Percentiles rank a stretch among this genome's conserved stretches.
phyloP scores from a whole-genome alignment of 2,113 vertebrate genomes.

The Acanthochromis polyacanthus region DNA sequence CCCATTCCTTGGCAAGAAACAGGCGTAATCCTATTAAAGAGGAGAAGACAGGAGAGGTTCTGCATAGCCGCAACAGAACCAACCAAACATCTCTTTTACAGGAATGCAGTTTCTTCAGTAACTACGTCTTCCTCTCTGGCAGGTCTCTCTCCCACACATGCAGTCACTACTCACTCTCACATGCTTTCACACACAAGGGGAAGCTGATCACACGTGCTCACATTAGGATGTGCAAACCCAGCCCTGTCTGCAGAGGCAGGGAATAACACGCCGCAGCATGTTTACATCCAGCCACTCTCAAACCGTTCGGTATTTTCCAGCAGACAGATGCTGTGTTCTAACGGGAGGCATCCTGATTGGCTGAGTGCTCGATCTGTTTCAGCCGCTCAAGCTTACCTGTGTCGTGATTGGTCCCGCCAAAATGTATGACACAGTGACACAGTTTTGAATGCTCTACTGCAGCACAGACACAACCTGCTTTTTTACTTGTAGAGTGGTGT shows the following conservation, averaged over 20 bases:
- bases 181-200: not conserved
- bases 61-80: not conserved
- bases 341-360: conserved; percentile 49
- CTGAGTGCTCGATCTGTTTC: conserved; percentile 14
- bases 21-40: conserved; percentile 22
- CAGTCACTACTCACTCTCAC: not conserved
- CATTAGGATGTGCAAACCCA: not conserved
- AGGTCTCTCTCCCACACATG: not conserved
- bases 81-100: not conserved
- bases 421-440: conserved; percentile 79
- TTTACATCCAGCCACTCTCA: conserved; percentile 33
- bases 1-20: conserved; percentile 20
- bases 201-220: not conserved
- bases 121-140: not conserved
- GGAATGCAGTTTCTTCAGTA: not conserved
- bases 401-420: conserved; percentile 61
- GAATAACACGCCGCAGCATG: conserved; percentile 21
- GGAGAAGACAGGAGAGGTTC: not conserved
- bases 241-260: conserved; percentile 13
- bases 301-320: conserved; percentile 6
- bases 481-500: not conserved
- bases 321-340: conserved; percentile 9
- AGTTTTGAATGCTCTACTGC: conserved; percentile 49
- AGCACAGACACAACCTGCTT: not conserved
- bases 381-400: conserved; percentile 56